Evolutionary conservation across 2,113 vertebrate genomes (phyloP).

Genomic region (Bagarius yarrelli): DNA sequence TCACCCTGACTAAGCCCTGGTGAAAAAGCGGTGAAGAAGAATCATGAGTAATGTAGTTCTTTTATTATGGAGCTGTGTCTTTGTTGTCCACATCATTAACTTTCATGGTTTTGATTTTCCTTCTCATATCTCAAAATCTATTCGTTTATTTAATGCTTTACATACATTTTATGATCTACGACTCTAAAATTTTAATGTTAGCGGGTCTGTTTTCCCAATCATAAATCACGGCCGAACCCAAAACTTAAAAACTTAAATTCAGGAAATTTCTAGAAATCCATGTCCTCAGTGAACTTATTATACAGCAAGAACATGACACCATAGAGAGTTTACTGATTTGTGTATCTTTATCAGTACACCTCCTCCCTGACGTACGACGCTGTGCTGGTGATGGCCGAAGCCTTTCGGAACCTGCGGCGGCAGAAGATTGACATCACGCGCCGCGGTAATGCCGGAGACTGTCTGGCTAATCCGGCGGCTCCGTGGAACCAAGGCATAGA

Average conservation of each 20-base stretch:
- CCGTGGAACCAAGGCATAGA: slow-evolving; percentile 99
- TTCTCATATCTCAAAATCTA: not conserved
- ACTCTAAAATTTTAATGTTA: not conserved
- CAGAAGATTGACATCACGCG: slow-evolving; percentile 98
- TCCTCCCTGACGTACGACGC: slow-evolving; percentile 95
- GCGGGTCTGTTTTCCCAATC: too few relatives aligned
- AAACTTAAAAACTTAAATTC: not conserved
- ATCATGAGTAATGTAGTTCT: not conserved
- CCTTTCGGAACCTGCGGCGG: slow-evolving; percentile 91
- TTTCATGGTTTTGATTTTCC: not conserved
- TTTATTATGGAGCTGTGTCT: not conserved
- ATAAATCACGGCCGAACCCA: not conserved
- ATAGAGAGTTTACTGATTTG: not conserved
- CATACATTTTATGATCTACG: not conserved
- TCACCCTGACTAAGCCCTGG: too few relatives aligned
- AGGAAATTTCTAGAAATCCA: too few relatives aligned
- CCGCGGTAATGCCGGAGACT: slow-evolving; percentile 97
- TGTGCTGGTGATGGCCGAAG: slow-evolving; percentile 97
- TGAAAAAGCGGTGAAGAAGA: not conserved
- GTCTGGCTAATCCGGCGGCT: slow-evolving; percentile 94
- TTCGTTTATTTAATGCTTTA: not conserved
- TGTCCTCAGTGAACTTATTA: too few relatives aligned
- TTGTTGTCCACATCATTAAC: not conserved
- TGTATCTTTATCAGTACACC: slow-evolving; percentile 79
- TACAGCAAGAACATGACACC: too few relatives aligned